Percentiles rank a stretch among this genome's conserved stretches.
Evolutionary conservation across 1,140 invertebrate genomes (phyloP).

Genomic region (Tenebrio molitor): DNA sequence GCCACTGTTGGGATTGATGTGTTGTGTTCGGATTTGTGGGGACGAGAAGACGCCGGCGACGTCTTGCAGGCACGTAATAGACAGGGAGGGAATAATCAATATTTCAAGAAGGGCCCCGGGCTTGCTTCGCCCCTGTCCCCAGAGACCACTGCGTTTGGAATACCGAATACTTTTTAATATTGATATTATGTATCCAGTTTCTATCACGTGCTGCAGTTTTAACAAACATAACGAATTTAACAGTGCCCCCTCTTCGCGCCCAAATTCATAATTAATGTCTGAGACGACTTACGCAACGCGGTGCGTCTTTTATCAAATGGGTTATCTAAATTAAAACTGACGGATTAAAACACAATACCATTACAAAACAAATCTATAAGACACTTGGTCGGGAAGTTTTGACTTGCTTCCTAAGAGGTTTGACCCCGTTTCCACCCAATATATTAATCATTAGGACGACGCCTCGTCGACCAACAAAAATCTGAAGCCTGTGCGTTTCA

Average conservation of each 20-base stretch:
- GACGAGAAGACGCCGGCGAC: conserved; percentile 1
- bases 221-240: conserved; percentile 21
- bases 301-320: conserved; percentile 23
- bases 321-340: conserved; percentile 39
- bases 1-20: conserved; percentile 9
- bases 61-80: conserved; percentile 40
- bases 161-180: conserved; percentile 51
- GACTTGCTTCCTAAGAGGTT: neutral
- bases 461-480: conserved; percentile 17
- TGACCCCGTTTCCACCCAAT: conserved; percentile 11
- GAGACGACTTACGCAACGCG: conserved; percentile 1
- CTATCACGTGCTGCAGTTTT: conserved; percentile 32
- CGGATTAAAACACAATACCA: conserved; percentile 43
- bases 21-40: neutral
- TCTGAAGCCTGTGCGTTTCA: neutral
- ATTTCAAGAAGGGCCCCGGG: conserved; percentile 49
- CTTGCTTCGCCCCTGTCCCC: conserved; percentile 44
- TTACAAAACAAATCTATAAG: conserved; percentile 43
- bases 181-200: conserved; percentile 41
- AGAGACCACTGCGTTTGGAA: conserved; percentile 50
- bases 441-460: conserved; percentile 21
- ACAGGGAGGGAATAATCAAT: conserved; percentile 50
- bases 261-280: conserved; percentile 24
- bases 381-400: neutral
- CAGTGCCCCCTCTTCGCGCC: too few species aligned